These are phyloP conservation scores for Drosophila pandora DNA, from an alignment of 1,140 invertebrate genomes.

Conservation along the genomic window DNA sequence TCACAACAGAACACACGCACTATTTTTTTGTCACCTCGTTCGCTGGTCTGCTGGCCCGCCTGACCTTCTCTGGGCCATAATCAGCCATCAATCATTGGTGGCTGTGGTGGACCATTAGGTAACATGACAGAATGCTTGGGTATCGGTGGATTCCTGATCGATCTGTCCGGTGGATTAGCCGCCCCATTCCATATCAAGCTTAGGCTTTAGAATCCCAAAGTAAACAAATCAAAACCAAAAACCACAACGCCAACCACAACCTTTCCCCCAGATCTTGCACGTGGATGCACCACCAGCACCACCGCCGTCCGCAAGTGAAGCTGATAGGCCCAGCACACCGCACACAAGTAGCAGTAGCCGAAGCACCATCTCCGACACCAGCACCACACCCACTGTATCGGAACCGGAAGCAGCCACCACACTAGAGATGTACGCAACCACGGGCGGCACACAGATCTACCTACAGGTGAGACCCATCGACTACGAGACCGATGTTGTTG, in stretches of 20 bases:
- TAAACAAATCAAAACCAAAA: constrained; percentile 15
- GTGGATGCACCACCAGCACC: constrained; percentile 49
- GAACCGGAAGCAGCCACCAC: constrained; percentile 27
- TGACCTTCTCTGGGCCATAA: constrained; percentile 55
- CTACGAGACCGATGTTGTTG: constrained; percentile 7
- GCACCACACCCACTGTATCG: constrained; percentile 26
- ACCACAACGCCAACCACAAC: constrained; percentile 39
- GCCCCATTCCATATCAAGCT: constrained; percentile 22
- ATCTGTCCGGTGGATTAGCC: constrained; percentile 31
- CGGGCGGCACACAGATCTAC: constrained; percentile 84
- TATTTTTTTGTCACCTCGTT: constrained; percentile 61
- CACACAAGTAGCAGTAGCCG: constrained; percentile 18
- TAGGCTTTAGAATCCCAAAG: constrained; percentile 29
- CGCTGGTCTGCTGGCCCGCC: constrained; percentile 17
- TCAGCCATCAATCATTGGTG: constrained; percentile 62
- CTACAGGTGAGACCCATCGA: constrained; percentile 77
- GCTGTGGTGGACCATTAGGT: constrained; percentile 27
- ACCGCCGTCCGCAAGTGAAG: constrained; percentile 54
- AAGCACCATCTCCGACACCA: constrained; percentile 46
- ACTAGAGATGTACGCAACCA: constrained; percentile 82
- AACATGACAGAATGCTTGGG: constrained; percentile 31
- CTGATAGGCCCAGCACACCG: constrained; percentile 68
- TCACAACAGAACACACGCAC: constrained; percentile 58
- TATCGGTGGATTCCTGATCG: constrained; percentile 3
- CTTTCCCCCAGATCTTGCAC: constrained; percentile 75